Evolutionary conservation across 1,140 invertebrate genomes (phyloP).

Genomic region (Mesaphorura yosii): DNA sequence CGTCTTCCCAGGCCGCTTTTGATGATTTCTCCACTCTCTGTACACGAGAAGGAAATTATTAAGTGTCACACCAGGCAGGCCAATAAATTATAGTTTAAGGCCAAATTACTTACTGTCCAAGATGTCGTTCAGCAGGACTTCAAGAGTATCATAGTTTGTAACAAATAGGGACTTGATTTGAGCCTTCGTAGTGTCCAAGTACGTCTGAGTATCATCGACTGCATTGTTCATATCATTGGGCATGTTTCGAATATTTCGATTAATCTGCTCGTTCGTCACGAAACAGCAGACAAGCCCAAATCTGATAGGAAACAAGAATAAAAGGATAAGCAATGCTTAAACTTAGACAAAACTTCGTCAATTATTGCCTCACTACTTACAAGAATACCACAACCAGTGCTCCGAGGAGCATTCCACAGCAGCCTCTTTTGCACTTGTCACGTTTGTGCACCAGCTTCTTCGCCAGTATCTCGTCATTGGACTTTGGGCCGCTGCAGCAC

Average conservation of each 20-base stretch:
- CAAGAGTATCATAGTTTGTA: conserved; percentile 20
- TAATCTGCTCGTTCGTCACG: conserved; percentile 28
- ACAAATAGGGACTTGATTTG: conserved; percentile 23
- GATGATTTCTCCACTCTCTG: conserved; percentile 28
- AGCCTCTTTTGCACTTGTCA: conserved; percentile 22
- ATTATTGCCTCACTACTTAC: conserved; percentile 13
- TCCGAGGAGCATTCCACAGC: conserved; percentile 22
- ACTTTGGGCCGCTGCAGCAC: conserved; percentile 9
- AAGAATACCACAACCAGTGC: conserved; percentile 23
- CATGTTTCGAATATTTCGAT: conserved; percentile 10
- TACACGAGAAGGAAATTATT: conserved; percentile 7
- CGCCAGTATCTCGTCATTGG: conserved; percentile 15
- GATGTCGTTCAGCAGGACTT: conserved; percentile 14
- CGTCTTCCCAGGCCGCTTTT: conserved; percentile 21
- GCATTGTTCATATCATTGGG: conserved; percentile 22
- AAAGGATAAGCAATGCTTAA: neutral
- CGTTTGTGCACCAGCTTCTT: conserved; percentile 17
- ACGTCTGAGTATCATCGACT: conserved; percentile 16
- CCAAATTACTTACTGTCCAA: no score
- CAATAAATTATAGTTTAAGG: no score
- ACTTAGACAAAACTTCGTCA: neutral
- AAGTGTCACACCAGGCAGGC: neutral
- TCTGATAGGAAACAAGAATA: conserved; percentile 10
- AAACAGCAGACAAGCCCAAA: conserved; percentile 30
- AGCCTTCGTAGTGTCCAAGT: conserved; percentile 19